phyloP scores from a whole-genome alignment of 1,140 invertebrate species.

The Drosophila orosa region DNA sequence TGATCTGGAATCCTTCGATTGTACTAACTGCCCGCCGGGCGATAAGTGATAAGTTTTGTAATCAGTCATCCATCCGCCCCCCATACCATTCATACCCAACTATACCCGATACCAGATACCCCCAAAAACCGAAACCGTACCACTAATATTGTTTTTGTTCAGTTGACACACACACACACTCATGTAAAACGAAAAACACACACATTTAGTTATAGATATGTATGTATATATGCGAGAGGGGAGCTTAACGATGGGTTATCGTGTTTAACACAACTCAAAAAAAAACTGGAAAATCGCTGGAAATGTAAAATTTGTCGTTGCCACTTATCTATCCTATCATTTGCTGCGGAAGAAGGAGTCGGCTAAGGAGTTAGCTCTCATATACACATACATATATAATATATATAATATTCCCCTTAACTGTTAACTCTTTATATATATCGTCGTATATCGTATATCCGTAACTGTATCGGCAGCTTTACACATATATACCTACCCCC shows the following conservation, averaged over 20 bases:
- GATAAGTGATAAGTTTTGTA: slow-evolving; percentile 60
- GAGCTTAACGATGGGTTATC: slow-evolving; percentile 46
- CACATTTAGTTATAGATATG: slow-evolving; percentile 47
- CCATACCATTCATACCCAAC: slow-evolving; percentile 18
- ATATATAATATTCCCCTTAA: slow-evolving; percentile 35
- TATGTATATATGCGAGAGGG: slow-evolving; percentile 44
- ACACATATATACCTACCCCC: slow-evolving; percentile 30
- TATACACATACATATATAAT: slow-evolving; percentile 46
- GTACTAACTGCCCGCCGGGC: slow-evolving; percentile 62
- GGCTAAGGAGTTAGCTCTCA: slow-evolving; percentile 35
- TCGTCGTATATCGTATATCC: slow-evolving; percentile 42
- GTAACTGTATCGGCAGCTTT: slow-evolving; percentile 56
- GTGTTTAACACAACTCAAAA: slow-evolving; percentile 43
- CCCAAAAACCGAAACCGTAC: slow-evolving; percentile 21
- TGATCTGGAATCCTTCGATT: slow-evolving; percentile 64
- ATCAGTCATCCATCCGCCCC: slow-evolving; percentile 55
- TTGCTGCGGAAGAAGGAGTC: slow-evolving; percentile 32
- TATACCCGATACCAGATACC: slow-evolving; percentile 7
- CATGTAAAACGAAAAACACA: slow-evolving; percentile 45
- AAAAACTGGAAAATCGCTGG: slow-evolving; percentile 33
- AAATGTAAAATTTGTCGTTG: slow-evolving; percentile 44
- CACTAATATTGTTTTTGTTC: slow-evolving; percentile 60
- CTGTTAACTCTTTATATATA: slow-evolving; percentile 46
- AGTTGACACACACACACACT: slow-evolving; percentile 44
- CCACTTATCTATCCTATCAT: slow-evolving; percentile 26